Percentiles rank a stretch among this genome's conserved stretches.
Evolutionary conservation across 30 jellyfish, hydroid and myxozoan genomes (phyloP).

Genomic region (Haliclystus octoradiatus): DNA sequence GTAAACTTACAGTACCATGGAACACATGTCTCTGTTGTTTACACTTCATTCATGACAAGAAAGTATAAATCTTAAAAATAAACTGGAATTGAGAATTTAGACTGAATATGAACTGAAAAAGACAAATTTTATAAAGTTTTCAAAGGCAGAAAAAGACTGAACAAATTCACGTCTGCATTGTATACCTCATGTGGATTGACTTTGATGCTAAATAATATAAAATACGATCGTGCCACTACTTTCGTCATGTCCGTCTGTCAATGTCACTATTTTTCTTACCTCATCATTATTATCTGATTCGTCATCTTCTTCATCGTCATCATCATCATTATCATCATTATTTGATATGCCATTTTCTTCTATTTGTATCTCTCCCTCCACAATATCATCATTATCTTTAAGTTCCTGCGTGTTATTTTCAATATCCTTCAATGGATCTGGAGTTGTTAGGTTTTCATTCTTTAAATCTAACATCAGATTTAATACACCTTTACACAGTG

Average conservation of each 20-base stretch:
- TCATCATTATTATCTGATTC: conserved; percentile 3
- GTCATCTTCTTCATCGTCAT: conserved; percentile 8
- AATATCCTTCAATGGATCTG: conserved; percentile 1
- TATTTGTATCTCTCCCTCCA: neutral
- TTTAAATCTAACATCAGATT: conserved; percentile 1
- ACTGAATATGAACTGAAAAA: too few relatives aligned
- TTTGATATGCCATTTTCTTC: neutral
- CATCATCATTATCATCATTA: neutral
- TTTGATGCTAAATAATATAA: neutral
- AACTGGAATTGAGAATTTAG: too few relatives aligned
- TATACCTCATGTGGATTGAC: neutral
- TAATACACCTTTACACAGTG: conserved; percentile 4
- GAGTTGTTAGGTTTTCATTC: too few relatives aligned
- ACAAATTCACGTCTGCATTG: conserved; percentile 2
- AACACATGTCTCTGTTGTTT: too few relatives aligned
- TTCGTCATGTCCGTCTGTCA: conserved; percentile 2
- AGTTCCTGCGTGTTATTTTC: neutral
- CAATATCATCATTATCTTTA: conserved; percentile 8
- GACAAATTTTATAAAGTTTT: too few relatives aligned
- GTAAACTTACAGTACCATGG: too few relatives aligned
- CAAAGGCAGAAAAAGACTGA: too few relatives aligned
- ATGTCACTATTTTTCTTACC: neutral
- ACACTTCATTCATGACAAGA: too few relatives aligned
- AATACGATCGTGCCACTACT: neutral
- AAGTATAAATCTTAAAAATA: too few relatives aligned